phyloP scores from a whole-genome alignment of 1,140 invertebrate genomes.

The Megathymus violae region DNA sequence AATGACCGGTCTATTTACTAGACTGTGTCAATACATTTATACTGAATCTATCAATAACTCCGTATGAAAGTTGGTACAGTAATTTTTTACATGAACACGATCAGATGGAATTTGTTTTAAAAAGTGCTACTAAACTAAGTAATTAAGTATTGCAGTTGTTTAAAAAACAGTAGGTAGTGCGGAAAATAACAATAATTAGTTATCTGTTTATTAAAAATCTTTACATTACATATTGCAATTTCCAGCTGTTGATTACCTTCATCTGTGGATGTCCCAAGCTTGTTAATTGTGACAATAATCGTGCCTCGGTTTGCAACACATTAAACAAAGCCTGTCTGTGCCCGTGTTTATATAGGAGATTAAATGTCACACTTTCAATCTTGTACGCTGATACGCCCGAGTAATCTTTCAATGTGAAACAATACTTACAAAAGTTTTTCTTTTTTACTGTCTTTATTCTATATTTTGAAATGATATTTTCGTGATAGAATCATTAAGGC shows the following conservation, averaged over 20 bases:
- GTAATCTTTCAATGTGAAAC: not conserved
- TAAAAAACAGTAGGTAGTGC: too few relatives aligned
- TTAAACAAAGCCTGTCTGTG: not conserved
- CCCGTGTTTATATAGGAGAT: not conserved
- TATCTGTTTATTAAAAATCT: not conserved
- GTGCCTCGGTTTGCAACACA: not conserved
- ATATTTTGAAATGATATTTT: not conserved
- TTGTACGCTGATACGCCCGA: not conserved
- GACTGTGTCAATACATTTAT: too few relatives aligned
- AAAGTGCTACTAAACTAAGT: too few relatives aligned
- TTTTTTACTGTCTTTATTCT: not conserved
- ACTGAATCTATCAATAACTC: too few relatives aligned
- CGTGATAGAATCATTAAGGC: too few relatives aligned
- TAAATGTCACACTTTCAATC: not conserved
- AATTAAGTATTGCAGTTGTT: too few relatives aligned
- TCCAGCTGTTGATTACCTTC: not conserved
- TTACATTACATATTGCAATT: not conserved
- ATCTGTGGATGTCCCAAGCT: not conserved
- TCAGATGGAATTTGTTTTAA: too few relatives aligned
- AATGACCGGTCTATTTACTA: too few relatives aligned
- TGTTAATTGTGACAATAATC: not conserved
- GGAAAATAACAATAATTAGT: too few relatives aligned
- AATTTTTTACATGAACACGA: too few relatives aligned
- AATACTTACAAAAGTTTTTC: not conserved
- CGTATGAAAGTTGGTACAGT: too few relatives aligned